Evolutionary conservation across 2,888 invertebrate species (phyloP), one percentile per base, ranked within the genome.

Genomic region (Torymus tubicola): DNA sequence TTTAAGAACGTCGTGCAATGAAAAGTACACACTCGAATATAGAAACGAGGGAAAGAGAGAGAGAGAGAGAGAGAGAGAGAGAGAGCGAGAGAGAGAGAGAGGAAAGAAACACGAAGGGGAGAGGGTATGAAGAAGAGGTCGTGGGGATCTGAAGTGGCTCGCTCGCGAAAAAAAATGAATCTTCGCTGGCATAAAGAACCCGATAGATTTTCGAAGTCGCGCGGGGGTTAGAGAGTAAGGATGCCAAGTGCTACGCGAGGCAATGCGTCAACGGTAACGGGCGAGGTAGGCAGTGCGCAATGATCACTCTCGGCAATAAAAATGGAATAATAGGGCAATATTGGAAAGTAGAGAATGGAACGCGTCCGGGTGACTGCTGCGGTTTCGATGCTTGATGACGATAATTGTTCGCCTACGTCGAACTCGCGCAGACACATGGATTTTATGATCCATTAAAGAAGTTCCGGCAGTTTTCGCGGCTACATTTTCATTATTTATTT

Each of bases 221-320:
- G 42, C 24, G 24, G 24, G 24, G 24, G n/a, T n/a, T n/a, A n/a
- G n/a, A n/a, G n/a, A n/a, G 61, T 42, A 57, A 10, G 67, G 53
- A 13, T 57, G 76, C 72, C 75, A 77, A 72, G 57, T 13, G 11
- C 2, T n/a, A n/a, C n/a, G 24, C 24, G 24, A 10, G 42, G 55
- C 80, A 16, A 77, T 80, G 31, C 21, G 42, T 80, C 80, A 80
- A 42, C 16, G 70, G 50, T 65, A 70, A 80, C 75, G 75, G 53
- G 12, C 10, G 24, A 24, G 24, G 18, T 18, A 50, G 42, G 42
- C n/a, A 64, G 52, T 8, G 14, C 24, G 2, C 24, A 24, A 31
- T 69, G 24, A 71, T 71, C 50, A 79, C 52, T 52, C 24, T 24
- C 31, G 42, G 76, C 63, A 53, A 72, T 80, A 77, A 80, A 80